Evolutionary conservation across 2,888 invertebrate species (phyloP), one percentile per base, ranked within the genome.

Genomic region (Limenitis camilla): DNA sequence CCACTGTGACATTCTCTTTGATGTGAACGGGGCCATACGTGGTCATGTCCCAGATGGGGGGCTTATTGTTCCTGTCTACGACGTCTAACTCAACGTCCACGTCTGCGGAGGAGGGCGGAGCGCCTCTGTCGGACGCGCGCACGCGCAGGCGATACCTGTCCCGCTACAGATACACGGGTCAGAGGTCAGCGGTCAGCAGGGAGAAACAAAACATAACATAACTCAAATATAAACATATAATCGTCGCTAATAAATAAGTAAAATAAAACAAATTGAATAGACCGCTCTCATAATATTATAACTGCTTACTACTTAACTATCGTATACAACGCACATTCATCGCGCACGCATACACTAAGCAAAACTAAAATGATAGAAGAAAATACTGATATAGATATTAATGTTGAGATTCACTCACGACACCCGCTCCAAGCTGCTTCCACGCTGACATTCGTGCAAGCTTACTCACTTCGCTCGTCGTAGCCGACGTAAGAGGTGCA

Each of bases 1-100:
- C 96, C 92, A 97, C 96, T 93, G 96, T 96, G 92, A 96, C 96
- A 94, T 97, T 97, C 94, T 97, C 97, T 92, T 94, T 94, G 92
- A 97, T 95, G 93, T 94, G 94, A 91, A 96, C 96, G 91, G 96
- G 96, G 91, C 97, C 96, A 92, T 97, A 96, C 90, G 95, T 92
- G 90, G 92, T 93, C 90, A 92, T 92, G 91, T 95, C 96, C 97
- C 96, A 97, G 89, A 95, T 93, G 89, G 96, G 97, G 89, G 95
- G 97, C 93, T 96, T 97, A 94, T 96, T 97, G 93, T 95, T 97
- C 91, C 95, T 93, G 93, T 96, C 96, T 90, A 97, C 97, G 89
- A 98, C 96, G 91, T 96, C 96, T 92, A 98, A 95, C 88, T 96
- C 95, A 89, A 98, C 97, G 90, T 96, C 96, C 89, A 97, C 98